Evolutionary conservation across 2,888 invertebrate species (phyloP).

Genomic region (Chymomyza caudatula): DNA sequence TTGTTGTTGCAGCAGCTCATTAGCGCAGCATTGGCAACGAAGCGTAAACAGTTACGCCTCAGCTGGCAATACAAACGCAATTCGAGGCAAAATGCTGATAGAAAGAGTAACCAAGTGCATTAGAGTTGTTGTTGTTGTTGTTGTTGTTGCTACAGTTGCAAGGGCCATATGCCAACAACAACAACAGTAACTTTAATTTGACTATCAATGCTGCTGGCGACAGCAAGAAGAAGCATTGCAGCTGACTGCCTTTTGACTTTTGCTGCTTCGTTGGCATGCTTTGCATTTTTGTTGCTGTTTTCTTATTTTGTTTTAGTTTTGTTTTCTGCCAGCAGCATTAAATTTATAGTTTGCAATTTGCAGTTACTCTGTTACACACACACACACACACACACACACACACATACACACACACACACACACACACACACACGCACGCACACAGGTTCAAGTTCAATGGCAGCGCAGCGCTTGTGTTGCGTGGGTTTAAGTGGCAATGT

Average conservation of each 20-base stretch:
- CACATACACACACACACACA: slow-evolving; percentile 27
- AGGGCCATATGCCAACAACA: slow-evolving; percentile 24
- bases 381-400: slow-evolving; percentile 2
- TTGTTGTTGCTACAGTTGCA: neutral
- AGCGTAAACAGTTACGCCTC: slow-evolving; percentile 62
- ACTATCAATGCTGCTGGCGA: slow-evolving; percentile 37
- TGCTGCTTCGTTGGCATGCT: slow-evolving; percentile 12
- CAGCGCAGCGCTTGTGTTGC: slow-evolving; percentile 22
- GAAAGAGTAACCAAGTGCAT: slow-evolving; percentile 8
- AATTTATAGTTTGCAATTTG: slow-evolving; percentile 58
- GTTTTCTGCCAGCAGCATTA: slow-evolving; percentile 11
- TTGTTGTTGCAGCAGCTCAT: slow-evolving; percentile 59
- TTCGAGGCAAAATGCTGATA: slow-evolving; percentile 10
- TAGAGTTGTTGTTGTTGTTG: neutral
- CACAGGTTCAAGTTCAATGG: slow-evolving; percentile 73
- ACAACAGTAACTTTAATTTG: slow-evolving; percentile 58
- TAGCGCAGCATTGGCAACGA: slow-evolving; percentile 59
- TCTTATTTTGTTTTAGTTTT: slow-evolving; percentile 3
- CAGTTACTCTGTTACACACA: slow-evolving; percentile 30
- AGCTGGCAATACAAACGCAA: slow-evolving; percentile 38
- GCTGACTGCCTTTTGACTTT: slow-evolving; percentile 12
- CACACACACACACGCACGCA: slow-evolving; percentile 2
- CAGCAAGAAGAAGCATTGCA: neutral
- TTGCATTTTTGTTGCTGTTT: neutral
- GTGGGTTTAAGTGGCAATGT: neutral